Conservation (phyloP, 2,888 invertebrate genomes). For the Folsomia manolachei region DNA sequence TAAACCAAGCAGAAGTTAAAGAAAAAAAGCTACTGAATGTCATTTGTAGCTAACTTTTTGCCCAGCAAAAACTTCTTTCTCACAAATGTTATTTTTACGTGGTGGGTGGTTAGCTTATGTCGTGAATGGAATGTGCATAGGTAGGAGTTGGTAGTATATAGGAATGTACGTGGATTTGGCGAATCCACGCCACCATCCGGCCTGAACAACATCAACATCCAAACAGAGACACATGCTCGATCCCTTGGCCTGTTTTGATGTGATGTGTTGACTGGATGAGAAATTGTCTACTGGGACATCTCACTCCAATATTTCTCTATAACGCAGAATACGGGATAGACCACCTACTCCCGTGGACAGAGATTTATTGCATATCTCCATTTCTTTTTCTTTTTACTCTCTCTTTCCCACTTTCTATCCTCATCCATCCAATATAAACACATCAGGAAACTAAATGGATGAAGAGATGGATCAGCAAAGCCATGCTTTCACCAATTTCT, state of each 20-base stretch:
- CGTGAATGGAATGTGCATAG: no score
- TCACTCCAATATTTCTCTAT: slow-evolving; percentile 16
- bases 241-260: background rate
- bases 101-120: no score
- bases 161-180: background rate
- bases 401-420: no score
- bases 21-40: background rate
- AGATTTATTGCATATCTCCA: slow-evolving; percentile 18
- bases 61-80: background rate
- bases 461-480: background rate
- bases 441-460: background rate
- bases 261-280: slow-evolving; percentile 10
- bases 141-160: no score
- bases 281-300: slow-evolving; percentile 2
- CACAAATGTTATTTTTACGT: background rate
- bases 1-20: background rate
- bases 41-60: background rate
- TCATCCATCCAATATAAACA: no score
- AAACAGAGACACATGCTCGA: background rate
- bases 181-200: background rate
- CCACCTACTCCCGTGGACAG: slow-evolving; percentile 10
- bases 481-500: background rate
- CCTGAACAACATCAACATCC: background rate
- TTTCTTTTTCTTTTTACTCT: background rate
- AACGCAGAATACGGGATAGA: background rate